A percentile compares a stretch with the other conserved stretches of the same genome.
These are phyloP conservation scores for Rhagophthalmus giganteus DNA, from an alignment of 2,888 invertebrate species.

Conservation along the genomic window DNA sequence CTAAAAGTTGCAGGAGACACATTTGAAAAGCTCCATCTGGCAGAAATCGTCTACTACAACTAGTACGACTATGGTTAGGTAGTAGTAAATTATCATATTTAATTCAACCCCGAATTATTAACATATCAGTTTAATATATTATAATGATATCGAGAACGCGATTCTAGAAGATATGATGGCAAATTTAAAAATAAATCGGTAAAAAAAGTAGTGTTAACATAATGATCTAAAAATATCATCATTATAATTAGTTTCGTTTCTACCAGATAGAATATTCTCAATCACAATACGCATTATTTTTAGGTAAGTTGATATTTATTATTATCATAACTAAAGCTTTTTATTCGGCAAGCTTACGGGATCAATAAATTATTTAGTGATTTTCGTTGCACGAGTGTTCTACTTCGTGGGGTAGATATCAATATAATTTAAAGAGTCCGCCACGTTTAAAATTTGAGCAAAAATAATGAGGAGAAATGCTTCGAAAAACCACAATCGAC, in stretches of 20 bases:
- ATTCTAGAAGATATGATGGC: constrained; percentile 1
- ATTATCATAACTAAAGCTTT: not conserved
- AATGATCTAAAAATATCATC: constrained; percentile 35
- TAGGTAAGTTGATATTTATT: constrained; percentile 16
- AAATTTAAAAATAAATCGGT: constrained; percentile 18
- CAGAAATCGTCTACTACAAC: constrained; percentile 21
- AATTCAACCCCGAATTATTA: constrained; percentile 11
- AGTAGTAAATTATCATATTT: constrained; percentile 13
- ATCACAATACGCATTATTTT: constrained; percentile 21
- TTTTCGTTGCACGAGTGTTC: not conserved
- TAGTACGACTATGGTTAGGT: constrained; percentile 29
- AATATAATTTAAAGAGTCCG: not conserved
- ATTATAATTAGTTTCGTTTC: constrained; percentile 37
- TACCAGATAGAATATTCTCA: constrained; percentile 19
- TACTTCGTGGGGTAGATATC: not conserved
- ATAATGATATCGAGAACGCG: not conserved
- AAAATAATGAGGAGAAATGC: not conserved
- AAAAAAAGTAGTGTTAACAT: constrained; percentile 27
- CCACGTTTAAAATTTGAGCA: not conserved
- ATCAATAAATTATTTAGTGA: not conserved
- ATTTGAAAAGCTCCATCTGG: constrained; percentile 33
- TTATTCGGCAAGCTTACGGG: not conserved
- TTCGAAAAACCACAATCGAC: no score
- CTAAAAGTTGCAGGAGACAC: constrained; percentile 11
- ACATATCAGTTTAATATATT: constrained; percentile 22